Evolutionary conservation across 1,140 invertebrate species (phyloP).

Genomic region (Scylla paramamosain): DNA sequence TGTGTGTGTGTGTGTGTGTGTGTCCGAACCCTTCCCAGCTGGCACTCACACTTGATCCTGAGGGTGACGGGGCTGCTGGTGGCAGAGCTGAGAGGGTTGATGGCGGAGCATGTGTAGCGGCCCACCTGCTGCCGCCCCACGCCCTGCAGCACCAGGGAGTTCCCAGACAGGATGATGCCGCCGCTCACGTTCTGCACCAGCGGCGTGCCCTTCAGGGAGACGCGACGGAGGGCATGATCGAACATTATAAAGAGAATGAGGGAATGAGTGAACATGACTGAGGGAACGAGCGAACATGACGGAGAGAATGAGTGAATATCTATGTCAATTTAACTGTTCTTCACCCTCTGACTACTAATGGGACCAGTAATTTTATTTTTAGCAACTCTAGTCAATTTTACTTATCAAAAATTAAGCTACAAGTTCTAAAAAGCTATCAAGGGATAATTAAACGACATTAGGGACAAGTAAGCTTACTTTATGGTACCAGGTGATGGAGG

Average conservation of each 20-base stretch:
- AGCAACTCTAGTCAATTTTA: too few species aligned
- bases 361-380: too few species aligned
- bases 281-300: conserved; percentile 32
- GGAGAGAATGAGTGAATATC: not conserved
- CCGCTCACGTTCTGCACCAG: conserved; percentile 85
- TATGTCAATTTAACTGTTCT: too few species aligned
- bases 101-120: conserved; percentile 87
- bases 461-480: conserved; percentile 85
- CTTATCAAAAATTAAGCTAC: too few species aligned
- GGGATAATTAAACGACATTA: too few species aligned
- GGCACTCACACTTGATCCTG: conserved; percentile 76
- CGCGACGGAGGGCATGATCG: conserved; percentile 73
- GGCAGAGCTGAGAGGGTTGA: conserved; percentile 83
- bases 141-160: conserved; percentile 85
- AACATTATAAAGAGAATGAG: too few species aligned
- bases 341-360: too few species aligned
- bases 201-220: conserved; percentile 81
- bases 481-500: conserved; percentile 92
- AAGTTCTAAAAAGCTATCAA: too few species aligned
- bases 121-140: conserved; percentile 84
- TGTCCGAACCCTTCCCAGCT: too few species aligned
- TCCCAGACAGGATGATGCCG: conserved; percentile 85
- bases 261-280: not conserved
- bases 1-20: too few species aligned
- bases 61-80: conserved; percentile 79